A percentile compares a stretch with the other conserved stretches of the same genome.
Conservation (phyloP, 1,140 invertebrate genomes). For the Drosophila carrolli region DNA sequence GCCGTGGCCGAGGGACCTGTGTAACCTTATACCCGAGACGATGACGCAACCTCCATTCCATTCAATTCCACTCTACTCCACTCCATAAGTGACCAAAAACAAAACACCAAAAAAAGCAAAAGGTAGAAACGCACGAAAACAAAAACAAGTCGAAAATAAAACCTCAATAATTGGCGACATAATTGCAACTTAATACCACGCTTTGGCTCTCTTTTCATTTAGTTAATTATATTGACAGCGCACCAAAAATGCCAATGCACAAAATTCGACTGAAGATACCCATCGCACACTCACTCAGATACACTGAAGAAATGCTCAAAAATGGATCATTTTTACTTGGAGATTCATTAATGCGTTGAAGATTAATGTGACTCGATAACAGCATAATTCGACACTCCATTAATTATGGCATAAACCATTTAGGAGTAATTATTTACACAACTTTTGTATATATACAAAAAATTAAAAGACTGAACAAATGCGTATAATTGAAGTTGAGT, state of each 20-base stretch:
- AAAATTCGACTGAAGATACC: conserved; percentile 27
- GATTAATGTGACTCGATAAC: conserved; percentile 21
- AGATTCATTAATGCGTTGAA: conserved; percentile 30
- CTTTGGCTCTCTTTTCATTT: conserved; percentile 78
- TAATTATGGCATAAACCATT: conserved; percentile 3
- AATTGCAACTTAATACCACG: conserved; percentile 83
- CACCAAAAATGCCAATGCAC: conserved; percentile 58
- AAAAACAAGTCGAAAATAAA: conserved; percentile 80
- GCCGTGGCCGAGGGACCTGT: conserved; percentile 35
- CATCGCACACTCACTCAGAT: conserved; percentile 29
- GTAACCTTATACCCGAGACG: conserved; percentile 61
- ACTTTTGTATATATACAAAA: not conserved
- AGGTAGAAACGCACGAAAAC: conserved; percentile 40
- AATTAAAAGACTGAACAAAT: not conserved
- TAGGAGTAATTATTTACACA: conserved; percentile 3
- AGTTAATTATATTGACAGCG: conserved; percentile 78
- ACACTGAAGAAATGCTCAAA: conserved; percentile 25
- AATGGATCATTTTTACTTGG: conserved; percentile 50
- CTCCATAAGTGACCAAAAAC: conserved; percentile 42
- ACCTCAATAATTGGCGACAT: conserved; percentile 82
- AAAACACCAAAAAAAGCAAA: conserved; percentile 31
- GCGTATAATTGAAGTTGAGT: too few relatives aligned
- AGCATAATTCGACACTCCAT: conserved; percentile 3
- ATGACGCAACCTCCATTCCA: conserved; percentile 56
- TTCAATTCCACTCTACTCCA: conserved; percentile 24